Percentiles rank a stretch among this genome's conserved stretches.
Evolutionary conservation across 2,113 vertebrate genomes (phyloP).

Genomic region (Oriolus oriolus): DNA sequence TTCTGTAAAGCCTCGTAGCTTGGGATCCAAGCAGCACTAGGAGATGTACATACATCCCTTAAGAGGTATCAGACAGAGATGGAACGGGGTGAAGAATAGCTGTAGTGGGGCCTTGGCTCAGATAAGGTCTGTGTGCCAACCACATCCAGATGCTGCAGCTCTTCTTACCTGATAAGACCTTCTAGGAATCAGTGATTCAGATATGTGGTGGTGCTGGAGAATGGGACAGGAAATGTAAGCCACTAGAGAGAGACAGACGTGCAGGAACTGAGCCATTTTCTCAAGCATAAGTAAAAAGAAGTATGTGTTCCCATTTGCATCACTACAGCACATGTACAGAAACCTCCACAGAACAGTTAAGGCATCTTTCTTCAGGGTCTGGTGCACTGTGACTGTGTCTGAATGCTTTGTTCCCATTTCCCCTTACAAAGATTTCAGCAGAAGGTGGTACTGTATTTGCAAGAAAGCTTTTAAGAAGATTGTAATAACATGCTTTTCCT

Average conservation of each 20-base stretch:
- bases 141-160: neutral
- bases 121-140: neutral
- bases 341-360: neutral
- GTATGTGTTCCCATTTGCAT: neutral
- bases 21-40: neutral
- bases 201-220: neutral
- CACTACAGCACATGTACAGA: neutral
- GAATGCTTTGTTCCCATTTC: neutral
- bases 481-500: neutral
- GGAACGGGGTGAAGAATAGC: neutral
- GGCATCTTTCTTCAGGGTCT: neutral
- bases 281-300: neutral
- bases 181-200: neutral
- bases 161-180: neutral
- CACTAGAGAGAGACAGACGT: neutral
- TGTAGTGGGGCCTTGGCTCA: neutral
- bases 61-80: neutral
- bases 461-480: neutral
- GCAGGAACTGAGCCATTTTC: neutral
- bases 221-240: neutral
- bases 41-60: neutral
- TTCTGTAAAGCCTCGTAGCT: slow-evolving; percentile 18
- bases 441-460: neutral
- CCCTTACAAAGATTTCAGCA: neutral
- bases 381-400: neutral